These are phyloP conservation scores for Caradrina clavipalpis DNA, from an alignment of 2,888 invertebrate genomes.

Conservation along the genomic window DNA sequence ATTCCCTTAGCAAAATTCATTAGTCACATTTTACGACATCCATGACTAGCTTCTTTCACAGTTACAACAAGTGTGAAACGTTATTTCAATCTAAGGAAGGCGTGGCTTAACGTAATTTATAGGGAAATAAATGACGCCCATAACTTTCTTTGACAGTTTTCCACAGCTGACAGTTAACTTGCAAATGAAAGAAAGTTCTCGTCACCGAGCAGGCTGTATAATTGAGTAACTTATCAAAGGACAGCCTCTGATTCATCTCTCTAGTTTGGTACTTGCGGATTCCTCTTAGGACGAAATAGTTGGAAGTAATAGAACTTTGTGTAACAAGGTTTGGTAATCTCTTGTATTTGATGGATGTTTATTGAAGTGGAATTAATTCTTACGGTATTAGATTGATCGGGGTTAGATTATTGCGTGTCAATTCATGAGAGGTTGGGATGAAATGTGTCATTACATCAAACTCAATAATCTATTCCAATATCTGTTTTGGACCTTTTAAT, in stretches of 20 bases:
- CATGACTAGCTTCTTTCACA: neutral
- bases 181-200: conserved; percentile 60
- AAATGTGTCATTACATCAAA: neutral
- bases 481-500: neutral
- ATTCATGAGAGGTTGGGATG: neutral
- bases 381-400: neutral
- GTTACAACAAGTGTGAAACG: conserved; percentile 14
- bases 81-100: conserved; percentile 24
- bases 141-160: conserved; percentile 54
- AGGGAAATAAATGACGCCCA: conserved; percentile 38
- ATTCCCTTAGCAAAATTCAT: neutral
- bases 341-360: conserved; percentile 13
- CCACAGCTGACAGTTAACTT: conserved; percentile 49
- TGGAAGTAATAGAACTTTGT: conserved; percentile 47
- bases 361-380: conserved; percentile 1
- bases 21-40: neutral
- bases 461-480: neutral
- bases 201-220: conserved; percentile 44
- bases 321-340: conserved; percentile 45
- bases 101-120: conserved; percentile 34
- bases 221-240: conserved; percentile 58
- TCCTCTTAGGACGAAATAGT: conserved; percentile 22
- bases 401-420: neutral
- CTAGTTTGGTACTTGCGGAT: conserved; percentile 36
- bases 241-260: conserved; percentile 47